These are phyloP conservation scores for Pantherophis guttatus DNA, from an alignment of 2,113 vertebrate species.

Conservation along the genomic window DNA sequence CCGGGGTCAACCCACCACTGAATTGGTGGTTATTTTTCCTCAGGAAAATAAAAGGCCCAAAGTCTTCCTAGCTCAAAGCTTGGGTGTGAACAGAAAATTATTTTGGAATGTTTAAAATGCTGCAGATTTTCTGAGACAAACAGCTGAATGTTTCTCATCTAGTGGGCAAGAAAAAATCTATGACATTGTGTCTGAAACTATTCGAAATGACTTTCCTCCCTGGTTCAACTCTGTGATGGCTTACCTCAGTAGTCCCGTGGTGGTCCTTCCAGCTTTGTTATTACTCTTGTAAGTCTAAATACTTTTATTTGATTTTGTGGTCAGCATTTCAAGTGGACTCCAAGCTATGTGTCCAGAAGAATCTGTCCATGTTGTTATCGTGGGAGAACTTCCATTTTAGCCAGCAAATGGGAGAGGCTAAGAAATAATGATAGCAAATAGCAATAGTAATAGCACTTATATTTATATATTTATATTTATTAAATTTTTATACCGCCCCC, in stretches of 20 bases:
- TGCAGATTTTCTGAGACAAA: neutral
- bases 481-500: too few species aligned
- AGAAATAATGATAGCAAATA: neutral
- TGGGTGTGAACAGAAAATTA: neutral
- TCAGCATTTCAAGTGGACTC: neutral
- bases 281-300: conserved; percentile 86
- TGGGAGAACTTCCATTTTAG: neutral
- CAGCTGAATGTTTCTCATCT: neutral
- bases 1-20: too few species aligned
- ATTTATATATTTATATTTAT: too few species aligned
- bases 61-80: neutral
- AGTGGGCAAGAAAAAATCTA: conserved; percentile 98
- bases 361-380: neutral
- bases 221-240: conserved; percentile 88
- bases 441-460: too few species aligned
- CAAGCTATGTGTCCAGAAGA: neutral
- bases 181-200: conserved; percentile 92
- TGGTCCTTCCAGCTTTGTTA: conserved; percentile 86
- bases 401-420: neutral
- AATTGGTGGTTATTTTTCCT: neutral
- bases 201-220: conserved; percentile 82
- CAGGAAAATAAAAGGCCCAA: too few species aligned
- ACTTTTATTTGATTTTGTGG: neutral
- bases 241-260: conserved; percentile 92
- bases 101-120: neutral